Evolutionary conservation across 1,140 invertebrate species (phyloP), one percentile per base, ranked within the genome.

Genomic region (Choristoneura fumiferana): DNA sequence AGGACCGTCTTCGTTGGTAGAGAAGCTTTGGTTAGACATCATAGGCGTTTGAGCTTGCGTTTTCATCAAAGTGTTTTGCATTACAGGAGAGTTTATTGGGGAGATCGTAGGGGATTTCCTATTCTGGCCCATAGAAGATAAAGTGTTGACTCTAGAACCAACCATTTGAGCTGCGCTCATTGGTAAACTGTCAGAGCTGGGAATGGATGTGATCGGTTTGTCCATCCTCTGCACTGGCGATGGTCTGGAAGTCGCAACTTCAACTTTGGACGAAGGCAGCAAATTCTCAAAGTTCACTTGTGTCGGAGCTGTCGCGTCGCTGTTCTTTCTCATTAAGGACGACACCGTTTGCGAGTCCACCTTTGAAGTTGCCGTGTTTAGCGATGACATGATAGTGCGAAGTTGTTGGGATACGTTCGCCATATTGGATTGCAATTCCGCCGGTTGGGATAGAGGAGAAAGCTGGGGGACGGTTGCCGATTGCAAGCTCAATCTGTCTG

Each of bases 341-440:
- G 80, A 56, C 5, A 78, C 67, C 1, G 69, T 78, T 15, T 82
- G 76, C 35, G 84, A 73, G 63, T 90, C 88, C 8, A 74, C 69
- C 66, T 91, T 90, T 1, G 84, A 64, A 13, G 86, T 73, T 12
- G 78, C 89, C 17, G 81, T 83, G 60, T 92, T 89, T 3, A 92
- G 74, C 1, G 92, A 92, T 8, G 92, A 93, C 65, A 94, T 91
- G 40, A 93, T 91, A 1, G 91, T 92, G 9, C 93, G 78, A 36
- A 94, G 62, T 67, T 94, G 94, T 73, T 94, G 92, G 1, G 93
- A 93, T 0, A 92, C 93, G 69, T 93, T 94, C 0, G 91, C 93
- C 65, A 94, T 93, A 58, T 94, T 94, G 1, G 92, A 92, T 3
- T 93, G 94, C 10, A 94, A 79, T 65, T 94, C 93, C 0, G 92